Conservation (phyloP, 2,888 invertebrate genomes). For the Plebejus melissa region DNA sequence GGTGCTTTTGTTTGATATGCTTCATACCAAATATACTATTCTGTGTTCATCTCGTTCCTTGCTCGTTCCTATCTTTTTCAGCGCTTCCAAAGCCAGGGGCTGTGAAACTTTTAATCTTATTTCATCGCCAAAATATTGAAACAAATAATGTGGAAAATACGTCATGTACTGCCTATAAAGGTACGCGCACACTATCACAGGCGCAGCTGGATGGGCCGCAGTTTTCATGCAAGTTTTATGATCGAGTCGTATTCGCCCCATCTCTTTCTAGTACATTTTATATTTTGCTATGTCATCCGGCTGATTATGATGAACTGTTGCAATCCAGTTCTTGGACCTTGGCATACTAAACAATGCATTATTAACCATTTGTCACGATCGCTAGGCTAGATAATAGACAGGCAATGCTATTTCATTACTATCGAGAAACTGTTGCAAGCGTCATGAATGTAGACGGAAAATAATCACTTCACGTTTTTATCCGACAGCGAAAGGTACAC, state of each 20-base stretch:
- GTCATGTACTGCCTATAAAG: too few species aligned
- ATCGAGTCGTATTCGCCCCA: too few species aligned
- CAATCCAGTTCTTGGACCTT: constrained; percentile 21
- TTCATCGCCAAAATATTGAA: too few species aligned
- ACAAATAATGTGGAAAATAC: too few species aligned
- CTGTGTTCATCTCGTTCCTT: too few species aligned
- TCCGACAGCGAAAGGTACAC: too few species aligned
- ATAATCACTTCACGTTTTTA: too few species aligned
- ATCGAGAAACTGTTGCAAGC: neutral
- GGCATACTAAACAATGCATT: constrained; percentile 19
- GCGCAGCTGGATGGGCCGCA: too few species aligned
- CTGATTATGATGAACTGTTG: constrained; percentile 14
- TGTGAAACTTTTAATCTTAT: neutral
- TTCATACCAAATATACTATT: too few species aligned
- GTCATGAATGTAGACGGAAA: neutral
- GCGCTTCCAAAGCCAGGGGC: neutral
- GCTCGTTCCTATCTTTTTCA: neutral
- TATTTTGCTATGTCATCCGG: neutral
- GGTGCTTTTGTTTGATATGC: neutral
- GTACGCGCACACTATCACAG: too few species aligned
- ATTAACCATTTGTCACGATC: constrained; percentile 23
- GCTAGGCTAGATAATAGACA: constrained; percentile 13
- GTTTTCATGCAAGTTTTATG: too few species aligned
- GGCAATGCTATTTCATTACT: constrained; percentile 10
- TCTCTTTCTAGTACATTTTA: neutral